Conservation (phyloP, 2,797 vertebrate species). For the Phaenicophaeus curvirostris region DNA sequence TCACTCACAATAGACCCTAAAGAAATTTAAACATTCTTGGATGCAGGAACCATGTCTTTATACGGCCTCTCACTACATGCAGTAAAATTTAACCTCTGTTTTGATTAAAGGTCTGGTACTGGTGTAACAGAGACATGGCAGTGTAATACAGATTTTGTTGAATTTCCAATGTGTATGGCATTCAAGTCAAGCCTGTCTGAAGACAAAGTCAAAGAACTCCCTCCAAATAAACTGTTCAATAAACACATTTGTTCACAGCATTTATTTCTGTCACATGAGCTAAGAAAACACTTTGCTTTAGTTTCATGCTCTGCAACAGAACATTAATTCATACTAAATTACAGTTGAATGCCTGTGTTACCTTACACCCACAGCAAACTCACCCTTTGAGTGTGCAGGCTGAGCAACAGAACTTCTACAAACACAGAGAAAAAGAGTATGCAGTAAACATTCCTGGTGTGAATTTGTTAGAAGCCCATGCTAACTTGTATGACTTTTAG, state of each 20-base stretch:
- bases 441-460: neutral
- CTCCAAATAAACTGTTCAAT: neutral
- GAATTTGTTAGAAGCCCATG: neutral
- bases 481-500: neutral
- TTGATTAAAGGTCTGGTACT: neutral
- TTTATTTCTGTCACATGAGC: neutral
- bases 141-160: neutral
- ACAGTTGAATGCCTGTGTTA: neutral
- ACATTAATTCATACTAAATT: constrained; percentile 1
- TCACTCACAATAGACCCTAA: neutral
- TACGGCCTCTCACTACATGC: neutral
- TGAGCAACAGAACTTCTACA: neutral
- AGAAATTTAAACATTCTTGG: neutral
- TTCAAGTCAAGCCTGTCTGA: neutral
- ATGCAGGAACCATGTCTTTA: neutral
- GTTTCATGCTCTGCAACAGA: constrained; percentile 24
- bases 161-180: neutral
- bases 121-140: neutral
- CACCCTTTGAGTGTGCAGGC: neutral
- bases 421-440: neutral
- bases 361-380: neutral
- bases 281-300: constrained; percentile 17
- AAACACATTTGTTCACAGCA: neutral
- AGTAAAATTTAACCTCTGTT: neutral
- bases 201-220: neutral